Conservation (phyloP, 2,888 invertebrate species). For the Strigamia crassipes region DNA sequence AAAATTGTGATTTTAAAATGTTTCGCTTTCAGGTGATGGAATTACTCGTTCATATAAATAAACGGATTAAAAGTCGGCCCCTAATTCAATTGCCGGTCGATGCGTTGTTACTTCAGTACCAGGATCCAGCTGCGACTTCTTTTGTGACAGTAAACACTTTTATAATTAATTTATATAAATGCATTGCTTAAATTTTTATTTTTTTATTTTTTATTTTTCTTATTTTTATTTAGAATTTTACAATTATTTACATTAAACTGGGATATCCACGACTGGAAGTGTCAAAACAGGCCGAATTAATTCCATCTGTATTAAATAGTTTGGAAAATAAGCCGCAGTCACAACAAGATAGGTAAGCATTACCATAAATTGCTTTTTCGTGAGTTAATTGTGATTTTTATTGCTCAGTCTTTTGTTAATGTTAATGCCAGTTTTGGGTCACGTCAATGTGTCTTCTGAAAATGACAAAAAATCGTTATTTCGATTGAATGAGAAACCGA, state of each 20-base stretch:
- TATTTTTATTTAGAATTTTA: slow-evolving; percentile 76
- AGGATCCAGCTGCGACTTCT: slow-evolving; percentile 74
- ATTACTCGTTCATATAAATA: slow-evolving; percentile 86
- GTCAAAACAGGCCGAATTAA: slow-evolving; percentile 74
- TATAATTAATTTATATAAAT: slow-evolving; percentile 55
- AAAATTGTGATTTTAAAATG: slow-evolving; percentile 48
- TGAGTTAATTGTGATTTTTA: slow-evolving; percentile 24
- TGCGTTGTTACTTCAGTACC: slow-evolving; percentile 77
- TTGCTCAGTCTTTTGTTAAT: slow-evolving; percentile 73
- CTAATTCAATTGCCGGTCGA: slow-evolving; percentile 85
- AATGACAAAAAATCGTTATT: slow-evolving; percentile 68
- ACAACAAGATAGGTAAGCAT: slow-evolving; percentile 78
- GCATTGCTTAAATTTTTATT: not conserved
- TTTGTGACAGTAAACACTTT: slow-evolving; percentile 80
- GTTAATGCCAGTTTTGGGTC: slow-evolving; percentile 77
- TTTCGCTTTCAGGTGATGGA: slow-evolving; percentile 77
- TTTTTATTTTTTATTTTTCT: slow-evolving; percentile 57
- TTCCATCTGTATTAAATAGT: slow-evolving; percentile 75
- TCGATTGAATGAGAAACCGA: slow-evolving; percentile 72
- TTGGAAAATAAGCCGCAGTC: slow-evolving; percentile 78
- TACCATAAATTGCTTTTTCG: not conserved
- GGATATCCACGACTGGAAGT: slow-evolving; percentile 81
- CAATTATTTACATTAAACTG: slow-evolving; percentile 90
- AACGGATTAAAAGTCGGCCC: slow-evolving; percentile 81
- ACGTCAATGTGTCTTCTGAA: slow-evolving; percentile 70